Evolutionary conservation across 2,113 vertebrate species (phyloP), one percentile per base, ranked within the genome.

Genomic region (Smithornis capensis): DNA sequence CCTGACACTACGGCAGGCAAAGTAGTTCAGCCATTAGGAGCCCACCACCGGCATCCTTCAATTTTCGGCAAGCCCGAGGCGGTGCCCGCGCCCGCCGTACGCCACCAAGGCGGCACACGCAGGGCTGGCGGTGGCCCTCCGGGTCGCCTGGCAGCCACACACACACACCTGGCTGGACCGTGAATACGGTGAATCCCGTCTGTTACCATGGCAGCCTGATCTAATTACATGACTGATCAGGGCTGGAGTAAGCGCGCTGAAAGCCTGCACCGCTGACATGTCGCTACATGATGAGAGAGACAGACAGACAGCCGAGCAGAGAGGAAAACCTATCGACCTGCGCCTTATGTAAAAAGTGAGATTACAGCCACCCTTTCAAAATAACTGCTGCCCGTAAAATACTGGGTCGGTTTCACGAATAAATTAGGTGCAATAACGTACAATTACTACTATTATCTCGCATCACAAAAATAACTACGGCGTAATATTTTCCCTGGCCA

Each of bases 181-280:
- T 95, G 95, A 97, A 95, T 92, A 94, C 84, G 35, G 94, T 94
- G 95, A 97, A 97, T 94, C 97, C 97, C 96, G 97, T 98, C 98
- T 98, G 98, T 98, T 98, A 97, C 98, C 98, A 98, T 98, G 98
- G 98, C 97, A 98, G 98, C 98, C 96, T 95, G 97, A 98, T 98
- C 98, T 98, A 98, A 98, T 98, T 98, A 98, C 98, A 98, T 90
- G 97, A 98, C 96, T 97, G 97, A 98, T 98, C 97, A 91, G 96
- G 97, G 97, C 93, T 96, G 87, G 96, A 97, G 97, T 97, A 97
- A 97, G 97, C 92, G 91, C 87, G 89, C 79, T 53, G 97, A 96
- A 97, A 98, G 93, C 95, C 96, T 95, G 97, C 96, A 95, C 97
- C 83, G 77, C 94, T 95, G 97, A 98, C 98, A 97, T 94, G 93